Base-by-base conservation (phyloP, 2,113 vertebrate species). In the Sterrhoptilus dennistouni region DNA sequence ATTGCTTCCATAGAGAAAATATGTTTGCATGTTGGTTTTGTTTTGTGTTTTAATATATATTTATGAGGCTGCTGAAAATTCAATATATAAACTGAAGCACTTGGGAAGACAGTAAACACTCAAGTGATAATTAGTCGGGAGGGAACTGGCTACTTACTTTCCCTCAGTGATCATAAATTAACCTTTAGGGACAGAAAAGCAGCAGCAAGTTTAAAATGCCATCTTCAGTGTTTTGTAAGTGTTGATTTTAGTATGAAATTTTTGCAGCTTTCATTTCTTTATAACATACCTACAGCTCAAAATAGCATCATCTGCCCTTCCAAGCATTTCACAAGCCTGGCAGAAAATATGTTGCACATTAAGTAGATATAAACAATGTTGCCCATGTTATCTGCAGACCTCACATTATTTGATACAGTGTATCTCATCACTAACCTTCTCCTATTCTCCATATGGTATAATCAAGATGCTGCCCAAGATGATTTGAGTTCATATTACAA, bases 81-180 rank as follows among this genome's bases (percentile, higher is more conserved):
- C 77, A 84, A 31, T 59, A 79, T 14, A 82, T 71, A 71, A 95
- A 89, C 42, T 45, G n/a, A 93, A 91, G 49, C 66, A 91, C 85
- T 94, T 79, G 23, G 28, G 57, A 80, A 88, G 71, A 83, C 45
- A 80, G 75, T 68, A 91, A 94, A 89, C 88, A 76, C 87, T 95
- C 50, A 36, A 44, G 53, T 44, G 33, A 49, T 28, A 93, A 89
- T 85, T 72, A 90, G 24, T 27, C 5, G 0, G 49, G 40, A 49
- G 75, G 75, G 59, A 96, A 88, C 65, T 64, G 66, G 82, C 87
- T 93, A 84, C 66, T 90, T 85, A 87, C 53, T 54, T 87, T 90
- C 40, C 65, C n/a, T 64, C 9, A 4, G 40, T 31, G 29, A 36
- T 91, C 78, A 40, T n/a, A 85, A 82, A 93, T 87, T 83, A 91